These are phyloP conservation scores for Melanotaenia pygmaea DNA, from an alignment of 2,797 vertebrate genomes.

Conservation along the genomic window DNA sequence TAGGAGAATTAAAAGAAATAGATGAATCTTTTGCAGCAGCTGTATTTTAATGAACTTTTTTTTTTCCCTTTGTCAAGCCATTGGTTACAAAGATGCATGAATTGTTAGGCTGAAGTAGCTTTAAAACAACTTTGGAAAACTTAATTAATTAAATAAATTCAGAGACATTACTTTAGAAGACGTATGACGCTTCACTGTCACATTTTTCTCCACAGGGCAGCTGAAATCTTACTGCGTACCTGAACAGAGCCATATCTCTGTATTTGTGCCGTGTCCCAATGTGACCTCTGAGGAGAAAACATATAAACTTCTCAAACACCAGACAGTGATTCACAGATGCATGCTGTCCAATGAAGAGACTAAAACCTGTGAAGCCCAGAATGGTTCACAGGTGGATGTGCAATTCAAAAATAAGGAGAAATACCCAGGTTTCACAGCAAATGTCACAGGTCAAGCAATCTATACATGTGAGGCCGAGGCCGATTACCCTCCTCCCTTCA, in stretches of 20 bases:
- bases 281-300: fast-evolving
- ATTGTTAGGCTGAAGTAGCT: not conserved
- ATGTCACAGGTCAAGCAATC: not conserved
- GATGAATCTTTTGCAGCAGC: slow-evolving; percentile 12
- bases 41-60: not conserved
- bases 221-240: fast-evolving
- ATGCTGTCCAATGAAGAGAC: not conserved
- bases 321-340: fast-evolving
- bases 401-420: fast-evolving
- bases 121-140: too few species aligned
- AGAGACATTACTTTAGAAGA: too few species aligned
- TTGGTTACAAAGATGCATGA: not conserved
- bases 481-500: slow-evolving; percentile 62
- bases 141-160: too few species aligned
- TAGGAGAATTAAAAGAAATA: slow-evolving; percentile 27
- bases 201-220: slow-evolving; percentile 20
- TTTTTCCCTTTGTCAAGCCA: slow-evolving; percentile 13
- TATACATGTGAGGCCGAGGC: slow-evolving; percentile 54
- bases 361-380: not conserved
- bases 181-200: too few species aligned
- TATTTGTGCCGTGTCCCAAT: slow-evolving; percentile 55
- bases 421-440: slow-evolving; percentile 27
- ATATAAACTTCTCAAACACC: slow-evolving; percentile 28
- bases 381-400: fast-evolving
- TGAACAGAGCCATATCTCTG: fast-evolving